phyloP scores from a whole-genome alignment of 2,888 invertebrate genomes.

The Sthenelais limicola region DNA sequence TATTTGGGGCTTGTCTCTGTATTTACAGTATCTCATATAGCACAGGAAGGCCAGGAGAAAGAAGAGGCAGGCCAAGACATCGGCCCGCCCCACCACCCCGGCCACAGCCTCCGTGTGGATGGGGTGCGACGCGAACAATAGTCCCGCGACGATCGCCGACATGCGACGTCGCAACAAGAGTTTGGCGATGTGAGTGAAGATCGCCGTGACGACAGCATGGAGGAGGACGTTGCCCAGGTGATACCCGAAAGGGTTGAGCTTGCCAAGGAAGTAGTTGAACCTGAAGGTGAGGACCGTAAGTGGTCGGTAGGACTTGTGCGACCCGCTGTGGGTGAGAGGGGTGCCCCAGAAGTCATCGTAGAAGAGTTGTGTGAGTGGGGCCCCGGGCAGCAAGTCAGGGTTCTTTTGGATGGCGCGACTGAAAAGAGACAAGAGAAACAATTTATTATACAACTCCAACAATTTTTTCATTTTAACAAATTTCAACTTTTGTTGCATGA shows the following conservation, averaged over 20 bases:
- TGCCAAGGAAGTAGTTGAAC: conserved; percentile 83
- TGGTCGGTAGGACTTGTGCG: conserved; percentile 97
- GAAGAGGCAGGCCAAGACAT: conserved; percentile 91
- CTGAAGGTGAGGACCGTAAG: conserved; percentile 91
- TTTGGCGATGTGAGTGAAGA: conserved; percentile 85
- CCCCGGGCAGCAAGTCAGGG: conserved; percentile 87
- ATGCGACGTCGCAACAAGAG: conserved; percentile 55
- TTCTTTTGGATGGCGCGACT: conserved; percentile 97
- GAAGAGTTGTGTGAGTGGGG: conserved; percentile 86
- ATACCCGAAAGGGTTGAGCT: conserved; percentile 78
- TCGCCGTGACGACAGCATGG: conserved; percentile 87
- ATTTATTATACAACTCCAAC: conserved; percentile 54
- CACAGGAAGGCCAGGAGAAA: conserved; percentile 89
- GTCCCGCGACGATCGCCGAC: conserved; percentile 82
- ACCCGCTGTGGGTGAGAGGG: conserved; percentile 90
- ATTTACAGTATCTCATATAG: conserved; percentile 77
- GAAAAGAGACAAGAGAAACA: conserved; percentile 74
- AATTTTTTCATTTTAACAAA: background rate
- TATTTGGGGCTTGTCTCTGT: conserved; percentile 40
- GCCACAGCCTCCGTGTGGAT: conserved; percentile 98
- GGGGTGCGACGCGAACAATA: conserved; percentile 94
- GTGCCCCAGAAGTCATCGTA: conserved; percentile 99
- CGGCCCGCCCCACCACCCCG: conserved; percentile 90
- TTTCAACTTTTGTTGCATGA: too few relatives aligned
- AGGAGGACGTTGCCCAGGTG: conserved; percentile 89